Evolutionary conservation across 2,888 invertebrate species (phyloP).

Genomic region (Lysandra coridon): DNA sequence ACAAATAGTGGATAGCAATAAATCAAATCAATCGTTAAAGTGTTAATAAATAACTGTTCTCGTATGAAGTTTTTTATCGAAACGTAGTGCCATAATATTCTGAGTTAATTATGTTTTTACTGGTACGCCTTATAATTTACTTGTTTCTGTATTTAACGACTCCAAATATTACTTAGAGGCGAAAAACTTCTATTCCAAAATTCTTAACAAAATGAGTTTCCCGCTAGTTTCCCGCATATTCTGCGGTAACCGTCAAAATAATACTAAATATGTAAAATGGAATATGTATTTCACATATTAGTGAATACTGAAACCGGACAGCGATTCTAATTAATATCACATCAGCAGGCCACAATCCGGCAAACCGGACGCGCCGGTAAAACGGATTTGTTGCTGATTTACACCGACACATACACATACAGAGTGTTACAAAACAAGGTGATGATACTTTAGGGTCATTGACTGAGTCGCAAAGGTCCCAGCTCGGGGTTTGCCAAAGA

Average conservation of each 20-base stretch:
- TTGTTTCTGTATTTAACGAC: no score
- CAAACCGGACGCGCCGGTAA: neutral
- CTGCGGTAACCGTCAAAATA: neutral
- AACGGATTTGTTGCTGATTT: neutral
- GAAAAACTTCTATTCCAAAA: neutral
- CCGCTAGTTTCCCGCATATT: neutral
- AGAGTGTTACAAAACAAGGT: neutral
- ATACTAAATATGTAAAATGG: neutral
- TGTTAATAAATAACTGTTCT: no score
- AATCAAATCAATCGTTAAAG: no score
- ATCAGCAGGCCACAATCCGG: neutral
- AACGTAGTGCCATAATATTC: no score
- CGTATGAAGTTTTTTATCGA: no score
- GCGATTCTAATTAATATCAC: slow-evolving; percentile 9
- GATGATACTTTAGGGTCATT: neutral
- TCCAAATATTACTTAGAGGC: neutral
- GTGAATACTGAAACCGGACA: neutral
- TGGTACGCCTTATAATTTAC: no score
- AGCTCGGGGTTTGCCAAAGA: no score
- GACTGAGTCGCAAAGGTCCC: no score
- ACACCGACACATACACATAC: neutral
- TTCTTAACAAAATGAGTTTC: neutral
- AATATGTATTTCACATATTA: neutral
- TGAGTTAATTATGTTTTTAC: no score
- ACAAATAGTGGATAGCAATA: no score